Conservation (phyloP, 2,888 invertebrate species). For the Macrosoma leucophasiata region DNA sequence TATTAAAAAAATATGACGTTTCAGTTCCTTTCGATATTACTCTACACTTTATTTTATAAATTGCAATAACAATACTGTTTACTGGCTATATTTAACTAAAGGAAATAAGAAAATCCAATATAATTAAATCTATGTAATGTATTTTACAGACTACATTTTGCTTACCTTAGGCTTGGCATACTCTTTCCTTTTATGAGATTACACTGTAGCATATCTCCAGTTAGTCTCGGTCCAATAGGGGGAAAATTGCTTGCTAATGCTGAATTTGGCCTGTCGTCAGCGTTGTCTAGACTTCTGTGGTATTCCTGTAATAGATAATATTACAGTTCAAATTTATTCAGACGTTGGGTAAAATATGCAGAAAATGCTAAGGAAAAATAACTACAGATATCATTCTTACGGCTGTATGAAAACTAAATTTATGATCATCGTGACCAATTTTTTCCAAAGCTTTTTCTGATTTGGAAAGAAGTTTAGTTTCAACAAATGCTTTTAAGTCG, state of each 20-base stretch:
- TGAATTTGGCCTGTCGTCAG: conserved; percentile 84
- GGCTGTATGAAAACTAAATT: conserved; percentile 70
- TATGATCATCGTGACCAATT: conserved; percentile 87
- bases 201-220: conserved; percentile 68
- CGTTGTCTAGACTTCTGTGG: conserved; percentile 87
- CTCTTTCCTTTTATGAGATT: conserved; percentile 95
- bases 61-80: no score
- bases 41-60: no score
- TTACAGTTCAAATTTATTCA: not conserved
- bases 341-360: conserved; percentile 10
- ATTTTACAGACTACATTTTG: no score
- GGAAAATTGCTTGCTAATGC: conserved; percentile 80
- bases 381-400: conserved; percentile 79
- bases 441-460: conserved; percentile 94
- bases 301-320: conserved; percentile 78
- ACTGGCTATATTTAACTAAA: no score
- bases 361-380: conserved; percentile 40
- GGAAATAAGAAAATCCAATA: not conserved
- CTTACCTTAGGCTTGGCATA: conserved; percentile 95
- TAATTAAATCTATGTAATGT: not conserved
- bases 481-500: conserved; percentile 92
- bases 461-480: conserved; percentile 92
- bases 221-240: conserved; percentile 69
- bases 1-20: no score
- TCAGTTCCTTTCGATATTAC: no score